These are phyloP conservation scores for Trachelus stipa DNA, from an alignment of 2,888 invertebrate species.

Conservation along the genomic window DNA sequence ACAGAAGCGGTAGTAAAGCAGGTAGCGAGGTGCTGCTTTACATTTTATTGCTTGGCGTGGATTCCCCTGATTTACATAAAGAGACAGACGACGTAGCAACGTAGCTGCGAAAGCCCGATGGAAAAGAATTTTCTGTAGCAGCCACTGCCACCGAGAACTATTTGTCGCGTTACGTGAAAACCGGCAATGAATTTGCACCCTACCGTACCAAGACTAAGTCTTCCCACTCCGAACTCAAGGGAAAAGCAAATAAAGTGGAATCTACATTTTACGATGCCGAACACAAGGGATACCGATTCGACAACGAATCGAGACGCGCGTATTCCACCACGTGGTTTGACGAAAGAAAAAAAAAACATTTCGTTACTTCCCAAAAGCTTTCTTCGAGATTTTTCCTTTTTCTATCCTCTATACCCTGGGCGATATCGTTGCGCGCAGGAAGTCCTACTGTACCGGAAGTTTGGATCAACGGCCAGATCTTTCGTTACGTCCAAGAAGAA, in stretches of 20 bases:
- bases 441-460: too few relatives aligned
- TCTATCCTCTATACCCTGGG: background rate
- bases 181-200: constrained; percentile 25
- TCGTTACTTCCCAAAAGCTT: background rate
- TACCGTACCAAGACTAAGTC: background rate
- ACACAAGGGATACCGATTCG: background rate
- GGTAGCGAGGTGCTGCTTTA: constrained; percentile 44
- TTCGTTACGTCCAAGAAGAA: too few relatives aligned
- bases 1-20: constrained; percentile 1
- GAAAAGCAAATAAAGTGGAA: constrained; percentile 17
- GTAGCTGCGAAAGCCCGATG: constrained; percentile 15
- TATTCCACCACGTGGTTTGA: background rate
- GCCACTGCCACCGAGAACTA: constrained; percentile 18
- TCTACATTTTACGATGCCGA: constrained; percentile 20
- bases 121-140: constrained; percentile 27
- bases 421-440: background rate
- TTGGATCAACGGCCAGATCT: too few relatives aligned
- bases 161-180: constrained; percentile 22
- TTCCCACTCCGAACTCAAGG: background rate
- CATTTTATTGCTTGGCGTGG: constrained; percentile 58
- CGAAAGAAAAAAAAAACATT: too few relatives aligned
- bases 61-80: constrained; percentile 51
- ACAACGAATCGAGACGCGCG: background rate
- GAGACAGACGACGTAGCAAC: constrained; percentile 20
- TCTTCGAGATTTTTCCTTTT: background rate